Conservation (phyloP, 2,113 vertebrate genomes). For the Steatornis caripensis region DNA sequence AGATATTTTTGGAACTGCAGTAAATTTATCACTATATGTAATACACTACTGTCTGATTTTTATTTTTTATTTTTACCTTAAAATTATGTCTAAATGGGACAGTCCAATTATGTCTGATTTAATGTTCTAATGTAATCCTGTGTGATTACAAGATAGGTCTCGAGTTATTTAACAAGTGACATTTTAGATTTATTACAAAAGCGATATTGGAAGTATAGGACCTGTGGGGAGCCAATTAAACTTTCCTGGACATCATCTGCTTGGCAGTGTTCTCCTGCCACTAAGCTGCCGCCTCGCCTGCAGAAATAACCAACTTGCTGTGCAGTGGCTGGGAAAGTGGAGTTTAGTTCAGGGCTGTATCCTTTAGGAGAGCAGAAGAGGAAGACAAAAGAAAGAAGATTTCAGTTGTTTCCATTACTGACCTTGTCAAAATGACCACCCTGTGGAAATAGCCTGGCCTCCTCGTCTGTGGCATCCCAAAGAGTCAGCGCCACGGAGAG, state of each 20-base stretch:
- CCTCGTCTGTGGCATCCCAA: background rate
- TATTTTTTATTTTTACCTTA: conserved; percentile 37
- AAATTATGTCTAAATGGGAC: conserved; percentile 58
- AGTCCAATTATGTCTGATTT: conserved; percentile 59
- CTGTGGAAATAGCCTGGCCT: background rate
- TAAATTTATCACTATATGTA: conserved; percentile 44
- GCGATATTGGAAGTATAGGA: background rate
- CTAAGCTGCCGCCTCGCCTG: background rate
- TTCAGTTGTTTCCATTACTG: background rate
- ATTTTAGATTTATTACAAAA: conserved; percentile 48
- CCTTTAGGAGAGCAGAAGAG: background rate
- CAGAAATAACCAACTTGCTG: background rate
- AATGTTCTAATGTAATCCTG: conserved; percentile 54
- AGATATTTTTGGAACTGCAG: conserved; percentile 38
- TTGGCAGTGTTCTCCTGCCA: background rate
- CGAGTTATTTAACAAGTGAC: conserved; percentile 17
- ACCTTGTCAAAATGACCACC: background rate
- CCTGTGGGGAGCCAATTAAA: conserved; percentile 50
- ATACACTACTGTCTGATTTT: background rate
- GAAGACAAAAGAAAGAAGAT: background rate
- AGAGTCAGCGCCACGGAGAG: background rate
- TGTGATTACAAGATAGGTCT: conserved; percentile 58
- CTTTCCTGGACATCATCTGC: conserved; percentile 4
- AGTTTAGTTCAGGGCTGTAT: background rate
- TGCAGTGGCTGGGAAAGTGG: background rate